Evolutionary conservation across 2,888 invertebrate genomes (phyloP).

Genomic region (Drosophila recens): DNA sequence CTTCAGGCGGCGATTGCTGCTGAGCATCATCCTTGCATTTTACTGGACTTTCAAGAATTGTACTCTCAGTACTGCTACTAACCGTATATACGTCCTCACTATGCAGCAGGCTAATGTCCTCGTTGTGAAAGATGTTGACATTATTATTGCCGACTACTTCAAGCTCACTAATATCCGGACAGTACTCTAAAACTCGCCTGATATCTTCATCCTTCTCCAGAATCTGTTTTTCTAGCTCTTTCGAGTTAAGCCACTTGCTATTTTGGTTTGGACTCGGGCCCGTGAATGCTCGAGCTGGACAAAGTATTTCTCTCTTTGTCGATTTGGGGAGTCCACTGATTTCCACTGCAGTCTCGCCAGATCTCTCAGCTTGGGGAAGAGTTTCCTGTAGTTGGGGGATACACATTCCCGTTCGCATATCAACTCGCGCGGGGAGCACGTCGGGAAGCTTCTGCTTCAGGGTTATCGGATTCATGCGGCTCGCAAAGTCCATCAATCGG

Average conservation of each 20-base stretch:
- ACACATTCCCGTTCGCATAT: conserved; percentile 26
- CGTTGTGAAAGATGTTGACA: conserved; percentile 6
- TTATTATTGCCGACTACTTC: conserved; percentile 64
- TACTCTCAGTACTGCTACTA: conserved; percentile 48
- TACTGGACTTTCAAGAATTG: background rate
- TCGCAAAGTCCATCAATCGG: conserved; percentile 73
- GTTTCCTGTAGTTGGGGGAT: conserved; percentile 68
- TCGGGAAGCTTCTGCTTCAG: conserved; percentile 16
- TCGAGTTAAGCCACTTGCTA: conserved; percentile 68
- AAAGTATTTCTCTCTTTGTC: conserved; percentile 60
- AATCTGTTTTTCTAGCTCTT: conserved; percentile 59
- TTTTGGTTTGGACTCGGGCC: background rate
- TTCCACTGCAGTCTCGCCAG: conserved; percentile 48
- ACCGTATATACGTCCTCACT: conserved; percentile 41
- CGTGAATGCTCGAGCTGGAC: background rate
- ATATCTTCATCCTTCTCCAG: conserved; percentile 54
- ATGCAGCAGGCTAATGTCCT: conserved; percentile 41
- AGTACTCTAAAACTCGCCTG: conserved; percentile 67
- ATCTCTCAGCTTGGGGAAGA: conserved; percentile 62
- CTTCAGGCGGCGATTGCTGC: background rate
- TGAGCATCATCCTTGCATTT: background rate
- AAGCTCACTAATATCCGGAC: conserved; percentile 68
- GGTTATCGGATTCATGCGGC: conserved; percentile 64
- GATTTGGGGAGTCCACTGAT: conserved; percentile 67
- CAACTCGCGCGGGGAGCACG: conserved; percentile 37